phyloP scores from a whole-genome alignment of 1,140 invertebrate genomes.

The Drosophila truncata region DNA sequence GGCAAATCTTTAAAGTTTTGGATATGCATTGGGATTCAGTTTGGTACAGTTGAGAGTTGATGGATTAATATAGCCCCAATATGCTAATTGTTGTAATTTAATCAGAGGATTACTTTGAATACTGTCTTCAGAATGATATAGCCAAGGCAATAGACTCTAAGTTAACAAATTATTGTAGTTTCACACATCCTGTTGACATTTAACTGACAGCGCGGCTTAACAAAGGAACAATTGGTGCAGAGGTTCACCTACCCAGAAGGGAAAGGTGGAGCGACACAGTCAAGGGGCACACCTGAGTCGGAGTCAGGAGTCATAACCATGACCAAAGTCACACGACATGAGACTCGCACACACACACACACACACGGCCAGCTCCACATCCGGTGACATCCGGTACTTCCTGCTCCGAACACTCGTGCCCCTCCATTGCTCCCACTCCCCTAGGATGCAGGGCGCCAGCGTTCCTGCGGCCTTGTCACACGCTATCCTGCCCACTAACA shows the following conservation, averaged over 20 bases:
- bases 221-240: conserved; percentile 52
- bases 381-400: conserved; percentile 81
- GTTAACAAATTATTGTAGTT: conserved; percentile 70
- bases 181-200: conserved; percentile 72
- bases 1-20: not conserved
- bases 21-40: not conserved
- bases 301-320: conserved; percentile 73
- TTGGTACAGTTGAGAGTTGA: not conserved
- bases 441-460: conserved; percentile 42
- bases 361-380: conserved; percentile 64
- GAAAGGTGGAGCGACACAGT: conserved; percentile 24
- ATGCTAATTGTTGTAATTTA: not conserved
- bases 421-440: conserved; percentile 6
- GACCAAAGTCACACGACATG: conserved; percentile 78
- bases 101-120: not conserved
- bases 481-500: conserved; percentile 62
- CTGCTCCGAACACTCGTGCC: conserved; percentile 33
- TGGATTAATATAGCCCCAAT: not conserved
- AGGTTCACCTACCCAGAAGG: not conserved
- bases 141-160: not conserved
- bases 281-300: conserved; percentile 50
- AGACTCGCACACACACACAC: conserved; percentile 41
- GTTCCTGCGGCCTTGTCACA: conserved; percentile 79
- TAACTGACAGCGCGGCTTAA: conserved; percentile 66
- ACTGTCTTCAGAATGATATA: not conserved